These are phyloP conservation scores for Drosophila nigrodunni DNA, from an alignment of 1,140 invertebrate genomes.

Conservation along the genomic window DNA sequence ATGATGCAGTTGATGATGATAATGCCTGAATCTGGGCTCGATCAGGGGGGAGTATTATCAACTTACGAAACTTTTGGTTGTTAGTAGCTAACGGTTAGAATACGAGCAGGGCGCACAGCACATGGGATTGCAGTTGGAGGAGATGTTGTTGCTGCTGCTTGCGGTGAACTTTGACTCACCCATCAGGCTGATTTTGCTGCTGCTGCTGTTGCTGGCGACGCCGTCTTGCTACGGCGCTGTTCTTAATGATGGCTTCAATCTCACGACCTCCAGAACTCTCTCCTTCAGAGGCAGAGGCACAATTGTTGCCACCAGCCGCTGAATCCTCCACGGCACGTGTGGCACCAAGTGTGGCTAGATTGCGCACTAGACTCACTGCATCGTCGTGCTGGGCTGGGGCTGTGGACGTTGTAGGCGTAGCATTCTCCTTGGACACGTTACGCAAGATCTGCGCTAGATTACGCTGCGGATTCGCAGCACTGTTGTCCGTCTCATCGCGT, in stretches of 20 bases:
- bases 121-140: constrained; percentile 18
- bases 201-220: constrained; percentile 73
- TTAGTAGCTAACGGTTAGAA: constrained; percentile 53
- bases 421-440: constrained; percentile 72
- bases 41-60: constrained; percentile 2
- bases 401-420: constrained; percentile 31
- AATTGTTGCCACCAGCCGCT: constrained; percentile 32
- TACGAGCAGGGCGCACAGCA: constrained; percentile 46
- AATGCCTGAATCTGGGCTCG: constrained; percentile 1
- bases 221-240: constrained; percentile 85
- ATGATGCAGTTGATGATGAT: neutral
- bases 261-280: constrained; percentile 87
- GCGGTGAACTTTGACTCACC: constrained; percentile 58
- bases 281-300: constrained; percentile 85
- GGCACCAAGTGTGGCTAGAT: constrained; percentile 68
- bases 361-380: constrained; percentile 75
- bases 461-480: constrained; percentile 47
- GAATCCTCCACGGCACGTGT: constrained; percentile 30
- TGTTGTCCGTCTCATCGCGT: constrained; percentile 57
- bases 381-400: constrained; percentile 55
- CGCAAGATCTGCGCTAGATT: constrained; percentile 71
- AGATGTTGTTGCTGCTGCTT: neutral
- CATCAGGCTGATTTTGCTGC: constrained; percentile 59
- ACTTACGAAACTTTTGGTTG: constrained; percentile 19
- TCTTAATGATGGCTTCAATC: constrained; percentile 86